Percentiles rank a stretch among this genome's conserved stretches.
Evolutionary conservation across 2,797 vertebrate species (phyloP).

Genomic region (Macropodus opercularis): DNA sequence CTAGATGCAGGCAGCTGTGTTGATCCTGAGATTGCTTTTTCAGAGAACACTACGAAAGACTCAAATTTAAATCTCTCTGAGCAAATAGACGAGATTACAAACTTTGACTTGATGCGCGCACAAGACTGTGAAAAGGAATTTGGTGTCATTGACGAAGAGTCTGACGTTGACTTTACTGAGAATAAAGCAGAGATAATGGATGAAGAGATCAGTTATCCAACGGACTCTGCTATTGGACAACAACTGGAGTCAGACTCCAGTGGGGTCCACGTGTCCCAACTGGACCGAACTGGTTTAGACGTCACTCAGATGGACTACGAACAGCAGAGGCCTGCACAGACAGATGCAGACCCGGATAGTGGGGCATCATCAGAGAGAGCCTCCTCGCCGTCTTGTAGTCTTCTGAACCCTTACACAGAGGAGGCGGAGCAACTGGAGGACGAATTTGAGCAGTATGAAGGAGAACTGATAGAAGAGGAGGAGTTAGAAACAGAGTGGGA

Average conservation of each 20-base stretch:
- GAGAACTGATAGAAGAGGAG: constrained; percentile 41
- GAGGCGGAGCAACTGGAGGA: constrained; percentile 47
- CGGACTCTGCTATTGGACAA: constrained; percentile 70
- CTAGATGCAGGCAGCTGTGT: constrained; percentile 35
- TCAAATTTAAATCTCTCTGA: constrained; percentile 26
- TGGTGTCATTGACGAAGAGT: constrained; percentile 69
- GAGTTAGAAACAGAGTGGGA: constrained; percentile 63
- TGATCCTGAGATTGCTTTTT: constrained; percentile 29
- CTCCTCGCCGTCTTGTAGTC: constrained; percentile 39
- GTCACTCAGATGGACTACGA: constrained; percentile 59
- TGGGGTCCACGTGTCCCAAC: constrained; percentile 72
- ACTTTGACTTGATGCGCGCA: constrained; percentile 61
- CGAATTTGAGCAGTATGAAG: constrained; percentile 32
- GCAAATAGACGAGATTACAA: constrained; percentile 32
- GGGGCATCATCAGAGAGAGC: constrained; percentile 70
- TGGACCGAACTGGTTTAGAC: constrained; percentile 61
- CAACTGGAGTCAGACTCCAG: constrained; percentile 78
- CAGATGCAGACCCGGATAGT: constrained; percentile 76
- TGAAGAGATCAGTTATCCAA: constrained; percentile 67
- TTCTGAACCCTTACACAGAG: constrained; percentile 66
- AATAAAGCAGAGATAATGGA: constrained; percentile 47
- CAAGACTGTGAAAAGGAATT: constrained; percentile 68
- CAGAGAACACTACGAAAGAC: constrained; percentile 23
- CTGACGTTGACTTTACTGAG: constrained; percentile 43
- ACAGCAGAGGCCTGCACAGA: constrained; percentile 48